Conservation (phyloP, 1,140 invertebrate genomes). For the Lasaia peninsularis region DNA sequence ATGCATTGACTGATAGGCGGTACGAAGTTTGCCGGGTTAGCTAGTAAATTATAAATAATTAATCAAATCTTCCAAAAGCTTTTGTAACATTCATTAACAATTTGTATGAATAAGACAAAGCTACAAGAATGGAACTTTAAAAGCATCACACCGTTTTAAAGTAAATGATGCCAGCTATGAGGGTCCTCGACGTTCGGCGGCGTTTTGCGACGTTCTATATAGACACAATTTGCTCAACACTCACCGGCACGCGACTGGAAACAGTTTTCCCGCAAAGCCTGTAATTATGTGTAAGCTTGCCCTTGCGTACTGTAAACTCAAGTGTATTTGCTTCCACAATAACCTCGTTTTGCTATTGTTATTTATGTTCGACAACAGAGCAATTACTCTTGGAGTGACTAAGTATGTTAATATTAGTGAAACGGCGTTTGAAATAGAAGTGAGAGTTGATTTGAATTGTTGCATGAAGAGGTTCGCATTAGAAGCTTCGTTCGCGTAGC, state of each 20-base stretch:
- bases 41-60: too few relatives aligned
- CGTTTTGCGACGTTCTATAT: too few relatives aligned
- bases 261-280: slow-evolving; percentile 13
- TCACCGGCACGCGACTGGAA: slow-evolving; percentile 11
- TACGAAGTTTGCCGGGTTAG: too few relatives aligned
- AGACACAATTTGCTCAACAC: not conserved
- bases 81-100: too few relatives aligned
- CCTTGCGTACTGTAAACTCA: slow-evolving; percentile 13
- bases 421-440: not conserved
- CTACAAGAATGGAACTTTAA: not conserved
- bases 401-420: not conserved
- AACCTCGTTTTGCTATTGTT: slow-evolving; percentile 1
- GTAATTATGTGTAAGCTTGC: slow-evolving; percentile 16
- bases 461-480: too few relatives aligned
- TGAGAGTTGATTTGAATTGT: too few relatives aligned
- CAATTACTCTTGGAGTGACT: not conserved
- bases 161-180: not conserved
- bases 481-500: too few relatives aligned
- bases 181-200: not conserved
- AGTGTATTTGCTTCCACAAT: slow-evolving; percentile 7
- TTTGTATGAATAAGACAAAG: not conserved
- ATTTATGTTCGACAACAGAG: slow-evolving; percentile 8
- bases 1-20: too few relatives aligned
- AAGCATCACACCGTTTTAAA: not conserved
- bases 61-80: too few relatives aligned